phyloP scores from a whole-genome alignment of 2,113 vertebrate genomes.

The Platichthys flesus region DNA sequence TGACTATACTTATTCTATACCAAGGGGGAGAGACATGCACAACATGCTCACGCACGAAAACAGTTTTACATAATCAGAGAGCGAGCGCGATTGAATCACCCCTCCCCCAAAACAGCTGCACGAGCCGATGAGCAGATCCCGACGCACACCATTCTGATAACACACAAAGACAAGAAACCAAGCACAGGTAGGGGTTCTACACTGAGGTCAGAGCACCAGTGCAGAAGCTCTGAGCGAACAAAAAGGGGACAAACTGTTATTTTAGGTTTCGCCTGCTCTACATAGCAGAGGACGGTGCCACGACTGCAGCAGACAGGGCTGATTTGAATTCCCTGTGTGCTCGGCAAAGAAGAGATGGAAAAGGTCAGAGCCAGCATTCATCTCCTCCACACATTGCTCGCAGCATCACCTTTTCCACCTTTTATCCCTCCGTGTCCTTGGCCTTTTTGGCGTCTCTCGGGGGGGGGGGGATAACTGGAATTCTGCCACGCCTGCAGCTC shows the following conservation, averaged over 20 bases:
- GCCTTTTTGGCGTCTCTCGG: constrained; percentile 34
- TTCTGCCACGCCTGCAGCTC: constrained; percentile 26
- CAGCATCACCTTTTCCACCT: constrained; percentile 57
- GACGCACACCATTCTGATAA: constrained; percentile 28
- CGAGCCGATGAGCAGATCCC: constrained; percentile 18
- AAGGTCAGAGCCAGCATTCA: constrained; percentile 68
- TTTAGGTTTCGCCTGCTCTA: constrained; percentile 49
- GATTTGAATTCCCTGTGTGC: constrained; percentile 61
- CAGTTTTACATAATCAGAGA: constrained; percentile 41
- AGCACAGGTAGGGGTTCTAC: constrained; percentile 4
- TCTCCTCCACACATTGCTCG: constrained; percentile 51
- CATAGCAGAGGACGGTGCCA: constrained; percentile 26
- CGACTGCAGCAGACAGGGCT: constrained; percentile 27
- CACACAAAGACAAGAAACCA: constrained; percentile 6
- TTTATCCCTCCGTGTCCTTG: constrained; percentile 57
- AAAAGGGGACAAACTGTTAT: constrained; percentile 44
- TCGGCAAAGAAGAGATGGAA: constrained; percentile 47
- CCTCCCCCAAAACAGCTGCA: constrained; percentile 40
- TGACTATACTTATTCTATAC: neutral
- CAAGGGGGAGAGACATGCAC: neutral
- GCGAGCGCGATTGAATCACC: constrained; percentile 27
- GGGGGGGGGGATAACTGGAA: constrained; percentile 56
- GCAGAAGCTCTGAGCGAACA: constrained; percentile 2
- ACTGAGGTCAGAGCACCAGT: neutral
- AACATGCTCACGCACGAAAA: neutral